phyloP scores from a whole-genome alignment of 2,888 invertebrate genomes.

The Margaritifera margaritifera region DNA sequence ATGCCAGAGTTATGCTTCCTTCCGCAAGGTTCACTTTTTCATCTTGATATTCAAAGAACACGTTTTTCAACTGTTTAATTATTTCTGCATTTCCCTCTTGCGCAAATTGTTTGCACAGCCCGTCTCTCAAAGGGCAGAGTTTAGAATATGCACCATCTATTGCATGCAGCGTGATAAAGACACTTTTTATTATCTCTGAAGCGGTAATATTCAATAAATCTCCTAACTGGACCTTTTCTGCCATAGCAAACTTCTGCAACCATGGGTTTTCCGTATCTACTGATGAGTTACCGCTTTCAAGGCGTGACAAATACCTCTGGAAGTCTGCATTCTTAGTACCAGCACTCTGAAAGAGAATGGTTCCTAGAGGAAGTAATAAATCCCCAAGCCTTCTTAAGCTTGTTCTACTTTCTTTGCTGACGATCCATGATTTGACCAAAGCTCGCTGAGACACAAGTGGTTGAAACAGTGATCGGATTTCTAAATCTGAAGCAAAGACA shows the following conservation, averaged over 20 bases:
- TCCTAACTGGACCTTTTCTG: background rate
- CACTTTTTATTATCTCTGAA: conserved; percentile 44
- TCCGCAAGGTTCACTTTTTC: conserved; percentile 17
- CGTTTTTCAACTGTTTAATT: conserved; percentile 23
- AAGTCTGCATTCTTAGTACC: conserved; percentile 35
- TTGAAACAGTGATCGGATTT: conserved; percentile 31
- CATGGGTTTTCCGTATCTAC: conserved; percentile 24
- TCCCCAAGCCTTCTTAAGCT: conserved; percentile 26
- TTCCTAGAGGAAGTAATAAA: conserved; percentile 33
- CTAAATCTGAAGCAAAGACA: conserved; percentile 26
- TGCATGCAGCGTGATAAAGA: conserved; percentile 50
- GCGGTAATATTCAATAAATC: conserved; percentile 20
- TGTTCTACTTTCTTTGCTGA: conserved; percentile 28
- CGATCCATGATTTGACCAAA: conserved; percentile 34
- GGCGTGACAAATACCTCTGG: conserved; percentile 18
- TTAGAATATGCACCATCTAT: conserved; percentile 31
- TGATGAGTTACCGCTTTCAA: background rate
- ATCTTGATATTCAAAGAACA: conserved; percentile 29
- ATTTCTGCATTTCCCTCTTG: conserved; percentile 17
- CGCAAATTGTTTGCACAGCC: conserved; percentile 44
- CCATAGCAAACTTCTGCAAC: conserved; percentile 16
- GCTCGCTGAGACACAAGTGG: conserved; percentile 20
- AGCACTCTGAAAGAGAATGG: conserved; percentile 28
- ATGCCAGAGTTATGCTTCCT: conserved; percentile 9
- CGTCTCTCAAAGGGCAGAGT: conserved; percentile 34